phyloP scores from a whole-genome alignment of 2,888 invertebrate species.

The Serrognathus titanus region DNA sequence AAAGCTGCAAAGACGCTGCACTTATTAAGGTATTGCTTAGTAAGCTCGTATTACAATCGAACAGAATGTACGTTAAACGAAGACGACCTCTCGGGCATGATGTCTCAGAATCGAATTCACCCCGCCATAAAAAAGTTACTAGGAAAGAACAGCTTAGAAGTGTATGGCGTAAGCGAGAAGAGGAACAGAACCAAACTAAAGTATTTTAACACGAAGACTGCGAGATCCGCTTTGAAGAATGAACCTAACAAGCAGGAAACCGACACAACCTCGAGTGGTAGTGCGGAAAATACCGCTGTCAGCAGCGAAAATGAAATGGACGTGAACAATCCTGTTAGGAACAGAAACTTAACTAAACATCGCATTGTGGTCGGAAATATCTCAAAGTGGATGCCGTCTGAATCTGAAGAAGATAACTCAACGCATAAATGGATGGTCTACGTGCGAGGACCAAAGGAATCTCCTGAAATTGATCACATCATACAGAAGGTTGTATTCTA shows the following conservation, averaged over 20 bases:
- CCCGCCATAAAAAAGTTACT: constrained; percentile 73
- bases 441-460: constrained; percentile 66
- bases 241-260: constrained; percentile 1
- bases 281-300: constrained; percentile 1
- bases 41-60: constrained; percentile 59
- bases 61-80: constrained; percentile 51
- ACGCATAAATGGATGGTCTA: constrained; percentile 92
- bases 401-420: constrained; percentile 64
- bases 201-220: not conserved
- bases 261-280: constrained; percentile 9
- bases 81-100: constrained; percentile 32
- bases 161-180: not conserved
- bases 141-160: constrained; percentile 54
- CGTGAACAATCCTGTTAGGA: constrained; percentile 25
- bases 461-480: constrained; percentile 59
- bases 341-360: constrained; percentile 41
- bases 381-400: constrained; percentile 75
- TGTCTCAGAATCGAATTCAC: constrained; percentile 58
- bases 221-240: constrained; percentile 11
- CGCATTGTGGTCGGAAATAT: constrained; percentile 65
- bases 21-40: constrained; percentile 57
- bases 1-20: constrained; percentile 58
- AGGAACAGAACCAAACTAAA: constrained; percentile 16
- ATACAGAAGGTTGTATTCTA: constrained; percentile 74
- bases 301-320: constrained; percentile 12